Percentiles rank a stretch among this genome's conserved stretches.
phyloP scores from a whole-genome alignment of 2,113 vertebrate species.

The Myotis lucifugus region DNA sequence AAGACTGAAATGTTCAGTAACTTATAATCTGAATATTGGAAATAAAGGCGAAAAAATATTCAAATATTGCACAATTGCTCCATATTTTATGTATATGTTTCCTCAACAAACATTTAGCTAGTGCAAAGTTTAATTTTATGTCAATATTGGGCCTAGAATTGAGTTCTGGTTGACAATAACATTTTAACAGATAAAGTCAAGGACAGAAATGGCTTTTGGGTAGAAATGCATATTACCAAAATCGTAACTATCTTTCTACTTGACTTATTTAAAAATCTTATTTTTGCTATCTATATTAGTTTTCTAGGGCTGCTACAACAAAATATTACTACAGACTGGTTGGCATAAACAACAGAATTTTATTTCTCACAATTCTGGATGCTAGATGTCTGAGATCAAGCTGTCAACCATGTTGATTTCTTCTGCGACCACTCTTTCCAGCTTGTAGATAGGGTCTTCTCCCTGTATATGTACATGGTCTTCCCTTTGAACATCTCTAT shows the following conservation, averaged over 20 bases:
- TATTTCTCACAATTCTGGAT: not conserved
- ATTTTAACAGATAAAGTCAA: not conserved
- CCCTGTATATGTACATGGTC: not conserved
- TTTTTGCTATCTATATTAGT: not conserved
- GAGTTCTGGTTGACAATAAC: not conserved
- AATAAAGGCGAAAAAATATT: constrained; percentile 5
- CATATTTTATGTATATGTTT: not conserved
- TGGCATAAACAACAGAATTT: not conserved
- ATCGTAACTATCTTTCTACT: not conserved
- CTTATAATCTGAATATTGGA: not conserved
- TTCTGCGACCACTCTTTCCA: not conserved
- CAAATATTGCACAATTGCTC: not conserved
- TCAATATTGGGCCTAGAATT: not conserved
- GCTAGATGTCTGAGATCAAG: not conserved
- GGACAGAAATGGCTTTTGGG: not conserved
- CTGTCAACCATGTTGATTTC: not conserved
- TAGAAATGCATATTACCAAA: not conserved
- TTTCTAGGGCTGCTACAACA: not conserved
- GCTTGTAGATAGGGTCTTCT: not conserved
- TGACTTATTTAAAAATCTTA: not conserved
- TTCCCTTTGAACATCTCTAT: not conserved
- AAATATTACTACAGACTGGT: not conserved
- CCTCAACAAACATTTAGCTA: not conserved
- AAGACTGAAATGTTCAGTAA: not conserved
- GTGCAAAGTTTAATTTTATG: not conserved